phyloP scores from a whole-genome alignment of 2,113 vertebrate species.

The Cynopterus brachyotis region DNA sequence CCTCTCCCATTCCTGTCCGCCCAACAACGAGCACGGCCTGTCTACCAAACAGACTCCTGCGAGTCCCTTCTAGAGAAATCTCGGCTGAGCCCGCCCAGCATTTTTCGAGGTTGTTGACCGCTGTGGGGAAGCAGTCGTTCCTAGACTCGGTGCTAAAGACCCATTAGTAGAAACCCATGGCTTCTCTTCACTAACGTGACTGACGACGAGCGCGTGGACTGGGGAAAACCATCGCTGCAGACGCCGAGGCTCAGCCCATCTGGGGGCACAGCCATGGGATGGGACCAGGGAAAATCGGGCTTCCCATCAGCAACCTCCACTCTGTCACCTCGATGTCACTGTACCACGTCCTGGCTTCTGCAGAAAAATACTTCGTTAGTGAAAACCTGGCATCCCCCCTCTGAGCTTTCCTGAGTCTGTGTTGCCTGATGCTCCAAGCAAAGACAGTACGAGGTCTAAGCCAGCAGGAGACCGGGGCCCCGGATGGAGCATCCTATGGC shows the following conservation, averaged over 20 bases:
- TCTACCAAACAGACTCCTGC: neutral
- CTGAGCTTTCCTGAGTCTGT: neutral
- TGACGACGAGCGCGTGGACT: neutral
- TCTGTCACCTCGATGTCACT: accelerated
- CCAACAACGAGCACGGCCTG: too few relatives aligned
- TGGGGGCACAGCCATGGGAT: accelerated
- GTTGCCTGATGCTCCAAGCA: neutral
- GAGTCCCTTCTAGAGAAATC: neutral
- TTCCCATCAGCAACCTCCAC: neutral
- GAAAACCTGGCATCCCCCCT: neutral
- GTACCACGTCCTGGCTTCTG: neutral
- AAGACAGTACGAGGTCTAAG: neutral
- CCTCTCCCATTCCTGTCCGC: accelerated
- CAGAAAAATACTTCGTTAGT: neutral
- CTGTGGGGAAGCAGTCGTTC: neutral
- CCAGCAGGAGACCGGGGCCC: neutral
- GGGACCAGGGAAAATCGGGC: too few relatives aligned
- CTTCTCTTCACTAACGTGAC: neutral
- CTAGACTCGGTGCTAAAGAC: neutral
- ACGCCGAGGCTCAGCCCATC: neutral
- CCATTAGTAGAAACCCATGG: neutral
- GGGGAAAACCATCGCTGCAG: neutral
- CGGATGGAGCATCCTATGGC: neutral
- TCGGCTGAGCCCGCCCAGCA: neutral
- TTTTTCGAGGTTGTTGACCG: too few relatives aligned